Evolutionary conservation across 2,113 vertebrate species (phyloP).

Genomic region (Dinomys branickii): DNA sequence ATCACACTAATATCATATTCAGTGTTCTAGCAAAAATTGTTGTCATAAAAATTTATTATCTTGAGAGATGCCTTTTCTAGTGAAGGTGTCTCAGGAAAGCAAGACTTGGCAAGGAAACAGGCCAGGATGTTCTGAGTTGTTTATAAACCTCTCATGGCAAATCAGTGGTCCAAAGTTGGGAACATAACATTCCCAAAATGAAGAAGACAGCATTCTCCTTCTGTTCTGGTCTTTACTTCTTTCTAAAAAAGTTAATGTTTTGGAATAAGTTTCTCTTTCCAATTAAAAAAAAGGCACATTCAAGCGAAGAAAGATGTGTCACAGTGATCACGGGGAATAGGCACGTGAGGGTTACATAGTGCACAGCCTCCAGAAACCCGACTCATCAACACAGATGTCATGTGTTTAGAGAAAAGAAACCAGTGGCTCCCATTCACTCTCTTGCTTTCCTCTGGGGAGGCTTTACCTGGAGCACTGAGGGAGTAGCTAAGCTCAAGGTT

Average conservation of each 20-base stretch:
- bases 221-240: background rate
- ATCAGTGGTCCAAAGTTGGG: background rate
- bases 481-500: too few relatives aligned
- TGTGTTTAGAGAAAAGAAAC: background rate
- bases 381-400: background rate
- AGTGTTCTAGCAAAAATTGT: background rate
- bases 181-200: background rate
- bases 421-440: background rate
- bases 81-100: background rate
- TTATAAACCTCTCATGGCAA: background rate
- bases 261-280: background rate
- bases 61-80: background rate
- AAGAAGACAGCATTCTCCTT: background rate
- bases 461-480: background rate
- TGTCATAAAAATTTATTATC: conserved; percentile 1
- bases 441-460: background rate
- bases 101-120: background rate
- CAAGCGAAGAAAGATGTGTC: background rate
- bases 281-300: background rate
- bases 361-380: background rate
- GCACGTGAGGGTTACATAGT: background rate
- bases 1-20: background rate
- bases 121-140: background rate
- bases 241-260: background rate
- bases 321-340: background rate